Conservation (phyloP, 1,140 invertebrate genomes). For the Hylyphantes graminicola region DNA sequence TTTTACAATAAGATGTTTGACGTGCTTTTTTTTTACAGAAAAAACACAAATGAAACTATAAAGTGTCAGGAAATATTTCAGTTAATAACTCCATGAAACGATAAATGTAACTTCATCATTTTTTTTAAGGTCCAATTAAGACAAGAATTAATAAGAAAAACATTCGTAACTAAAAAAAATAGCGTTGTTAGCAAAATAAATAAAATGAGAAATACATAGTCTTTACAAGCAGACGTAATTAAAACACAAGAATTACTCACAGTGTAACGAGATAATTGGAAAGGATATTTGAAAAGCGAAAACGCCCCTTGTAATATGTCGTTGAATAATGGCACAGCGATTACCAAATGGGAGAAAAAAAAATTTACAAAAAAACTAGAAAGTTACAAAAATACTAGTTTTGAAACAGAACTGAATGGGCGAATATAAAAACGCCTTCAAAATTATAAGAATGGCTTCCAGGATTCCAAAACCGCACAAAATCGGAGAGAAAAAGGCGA, state of each 20-base stretch:
- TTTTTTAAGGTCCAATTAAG: neutral
- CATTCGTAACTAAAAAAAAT: neutral
- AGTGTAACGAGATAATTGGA: constrained; percentile 26
- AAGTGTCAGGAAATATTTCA: too few relatives aligned
- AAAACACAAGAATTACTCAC: constrained; percentile 19
- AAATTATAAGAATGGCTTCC: neutral
- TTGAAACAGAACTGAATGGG: constrained; percentile 12
- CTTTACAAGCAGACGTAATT: constrained; percentile 24
- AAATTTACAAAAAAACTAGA: constrained; percentile 5
- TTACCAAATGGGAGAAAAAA: constrained; percentile 3
- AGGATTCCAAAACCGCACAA: too few relatives aligned
- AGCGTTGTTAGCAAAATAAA: neutral
- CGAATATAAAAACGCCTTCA: constrained; percentile 25
- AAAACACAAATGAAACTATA: too few relatives aligned
- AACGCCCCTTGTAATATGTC: constrained; percentile 38
- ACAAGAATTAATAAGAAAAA: neutral
- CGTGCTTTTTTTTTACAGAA: too few relatives aligned
- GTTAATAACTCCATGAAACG: neutral
- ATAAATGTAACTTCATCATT: neutral
- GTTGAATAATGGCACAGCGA: constrained; percentile 28
- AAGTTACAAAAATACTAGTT: too few relatives aligned
- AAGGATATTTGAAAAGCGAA: constrained; percentile 8
- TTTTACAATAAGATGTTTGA: too few relatives aligned
- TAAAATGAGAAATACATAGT: neutral
- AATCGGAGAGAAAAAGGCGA: too few relatives aligned